Base-by-base conservation (phyloP, 35 echinoderm and acorn worm genomes). In the Eucidaris tribuloides region DNA sequence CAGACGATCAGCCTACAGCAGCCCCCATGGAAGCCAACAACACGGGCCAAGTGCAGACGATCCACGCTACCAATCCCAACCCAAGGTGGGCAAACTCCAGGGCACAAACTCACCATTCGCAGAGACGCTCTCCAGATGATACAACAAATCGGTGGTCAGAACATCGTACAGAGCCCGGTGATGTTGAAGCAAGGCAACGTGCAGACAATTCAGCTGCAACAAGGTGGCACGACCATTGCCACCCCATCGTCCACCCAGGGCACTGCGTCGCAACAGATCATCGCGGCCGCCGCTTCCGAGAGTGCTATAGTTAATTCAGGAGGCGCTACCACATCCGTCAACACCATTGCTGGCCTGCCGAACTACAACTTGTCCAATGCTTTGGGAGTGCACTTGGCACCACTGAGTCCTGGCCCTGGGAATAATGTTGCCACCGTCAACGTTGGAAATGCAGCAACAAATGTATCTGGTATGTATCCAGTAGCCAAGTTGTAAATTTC, bases 31-130 rank as follows among this genome's bases (percentile, higher is more conserved):
- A n/a, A n/a, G 60, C 82, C 1, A 81, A 81, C 33, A 87, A 82
- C 25, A n/a, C n/a, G n/a, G 79, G 79, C 3, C 30, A 54, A 50
- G 79, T 80, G 1, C 87, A 89, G 33, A 89, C 87, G 0, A 89
- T 89, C n/a, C 17, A 83, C 87, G 20, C 46, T 89, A 34, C 87
- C 87, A 7, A 77, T 92, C 35, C 77, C 82, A 33, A 45, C 61
- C 0, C 81, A 83, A 7, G 82, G 82, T 11, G 40, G 82, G 24
- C 90, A 92, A 52, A 28, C 83, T 23, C 44, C 78, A 23, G 84
- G 84, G 1, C 32, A 54, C 11, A 92, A 80, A 48, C 82, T 92
- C 32, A 81, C 81, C 37, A 89, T 89, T 28, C 68, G 35, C n/a
- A 33, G 44, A 20, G 44, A 23, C n/a, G 23, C 37, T 22, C 20